Evolutionary conservation across 2,113 vertebrate species (phyloP), one percentile per base, ranked within the genome.

Genomic region (Martes martes): DNA sequence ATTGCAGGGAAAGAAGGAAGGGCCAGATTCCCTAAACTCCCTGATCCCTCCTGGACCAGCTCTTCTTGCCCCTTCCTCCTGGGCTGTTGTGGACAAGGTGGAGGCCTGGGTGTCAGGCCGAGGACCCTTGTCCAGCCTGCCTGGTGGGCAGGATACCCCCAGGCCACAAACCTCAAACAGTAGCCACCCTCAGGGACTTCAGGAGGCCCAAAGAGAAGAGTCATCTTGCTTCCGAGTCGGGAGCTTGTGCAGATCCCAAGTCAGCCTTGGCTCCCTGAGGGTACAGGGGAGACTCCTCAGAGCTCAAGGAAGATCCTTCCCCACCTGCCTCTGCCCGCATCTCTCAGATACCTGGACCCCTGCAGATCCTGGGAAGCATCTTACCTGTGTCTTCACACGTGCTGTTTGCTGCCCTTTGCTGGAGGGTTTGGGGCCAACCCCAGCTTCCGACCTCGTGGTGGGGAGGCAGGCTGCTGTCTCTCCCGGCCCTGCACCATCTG

Each of bases 401-500:
- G 9, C n/a, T 5, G 11, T 45, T 39, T 11, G 15, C 69, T 86
- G 76, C 50, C 14, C 13, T 31, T 23, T 84, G 42, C 59, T 0
- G 4, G 24, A 36, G 61, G 24, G 36, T 28, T 59, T 85, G 73
- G 3, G 55, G 52, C 50, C 8, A 14, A 24, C 14, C 10, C 14
- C 0, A 1, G 6, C 10, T 39, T 73, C 61, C 4, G 3, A 19
- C 26, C 13, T n/a, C 1, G 63, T 45, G 10, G 71, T 57, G 26
- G 47, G 39, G 86, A 80, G 7, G 28, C 73, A 28, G 74, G 31
- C 11, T 2, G 6, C 69, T 3, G 15, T 36, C 36, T 45, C 73
- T 80, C 26, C 13, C 28, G 6, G 50, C 26, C 16, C 52, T 42
- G 21, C 14, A 11, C 31, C 3, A 21, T 47, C 47, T 0, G 0